phyloP scores from a whole-genome alignment of 2,888 invertebrate species.

The Campoplex nolae region DNA sequence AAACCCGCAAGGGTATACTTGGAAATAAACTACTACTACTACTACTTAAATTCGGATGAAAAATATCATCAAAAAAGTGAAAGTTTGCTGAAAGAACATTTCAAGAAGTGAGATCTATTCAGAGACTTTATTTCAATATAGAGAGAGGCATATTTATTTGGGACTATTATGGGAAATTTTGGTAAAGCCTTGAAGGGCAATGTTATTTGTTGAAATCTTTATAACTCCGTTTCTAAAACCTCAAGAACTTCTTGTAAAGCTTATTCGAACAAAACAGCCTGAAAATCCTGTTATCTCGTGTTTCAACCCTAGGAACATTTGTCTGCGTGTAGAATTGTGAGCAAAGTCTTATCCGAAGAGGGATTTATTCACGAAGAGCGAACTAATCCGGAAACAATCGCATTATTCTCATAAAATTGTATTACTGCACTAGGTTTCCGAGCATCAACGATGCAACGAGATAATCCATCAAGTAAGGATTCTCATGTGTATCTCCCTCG shows the following conservation, averaged over 20 bases:
- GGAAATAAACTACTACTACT: too few relatives aligned
- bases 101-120: background rate
- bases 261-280: slow-evolving; percentile 6
- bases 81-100: background rate
- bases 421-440: slow-evolving; percentile 49
- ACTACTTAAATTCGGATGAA: background rate
- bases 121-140: background rate
- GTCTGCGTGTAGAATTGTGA: slow-evolving; percentile 17
- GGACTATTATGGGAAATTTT: slow-evolving; percentile 14
- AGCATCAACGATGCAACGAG: slow-evolving; percentile 38
- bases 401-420: slow-evolving; percentile 64
- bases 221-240: slow-evolving; percentile 17
- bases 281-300: slow-evolving; percentile 27
- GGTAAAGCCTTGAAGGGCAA: background rate
- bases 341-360: slow-evolving; percentile 20
- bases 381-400: slow-evolving; percentile 62
- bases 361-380: slow-evolving; percentile 54
- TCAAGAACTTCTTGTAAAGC: slow-evolving; percentile 7
- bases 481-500: slow-evolving; percentile 24
- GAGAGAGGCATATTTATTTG: background rate
- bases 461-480: slow-evolving; percentile 59
- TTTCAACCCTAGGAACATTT: background rate
- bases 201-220: background rate
- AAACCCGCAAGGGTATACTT: too few relatives aligned
- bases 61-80: background rate